These are phyloP conservation scores for Malacoctenus gilli DNA, from an alignment of 2,797 vertebrate genomes.

Conservation along the genomic window DNA sequence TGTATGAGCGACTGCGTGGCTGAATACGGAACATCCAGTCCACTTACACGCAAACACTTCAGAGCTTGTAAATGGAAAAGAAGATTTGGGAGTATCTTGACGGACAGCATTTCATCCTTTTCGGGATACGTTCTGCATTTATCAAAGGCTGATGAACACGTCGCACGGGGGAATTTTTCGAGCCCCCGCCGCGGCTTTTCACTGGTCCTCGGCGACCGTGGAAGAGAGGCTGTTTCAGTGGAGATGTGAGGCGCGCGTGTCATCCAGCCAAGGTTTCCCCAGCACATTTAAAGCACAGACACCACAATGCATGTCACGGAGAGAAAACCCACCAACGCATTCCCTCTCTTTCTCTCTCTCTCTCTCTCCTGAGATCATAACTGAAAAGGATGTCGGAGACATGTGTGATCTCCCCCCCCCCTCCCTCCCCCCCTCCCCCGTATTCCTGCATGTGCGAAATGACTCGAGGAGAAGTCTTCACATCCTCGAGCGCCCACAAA, in stretches of 20 bases:
- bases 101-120: conserved; percentile 33
- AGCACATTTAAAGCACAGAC: conserved; percentile 15
- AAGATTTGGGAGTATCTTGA: conserved; percentile 35
- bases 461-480: conserved; percentile 30
- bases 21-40: not conserved
- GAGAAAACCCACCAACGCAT: conserved; percentile 1
- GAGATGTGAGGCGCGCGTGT: conserved; percentile 20
- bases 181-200: conserved; percentile 19
- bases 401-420: conserved; percentile 14
- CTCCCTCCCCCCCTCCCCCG: conserved; percentile 1
- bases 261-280: conserved; percentile 17
- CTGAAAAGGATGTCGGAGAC: conserved; percentile 17
- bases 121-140: conserved; percentile 24
- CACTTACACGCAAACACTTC: conserved; percentile 4
- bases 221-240: not conserved
- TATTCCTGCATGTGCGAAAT: conserved; percentile 26
- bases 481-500: conserved; percentile 11
- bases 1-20: not conserved
- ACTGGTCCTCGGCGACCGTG: conserved; percentile 6
- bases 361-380: not conserved
- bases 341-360: not conserved
- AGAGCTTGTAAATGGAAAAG: conserved; percentile 5
- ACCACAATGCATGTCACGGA: conserved; percentile 17
- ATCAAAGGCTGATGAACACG: conserved; percentile 22
- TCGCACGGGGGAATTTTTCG: conserved; percentile 9